Evolutionary conservation across 2,888 invertebrate species (phyloP).

Genomic region (Dynastes maya): DNA sequence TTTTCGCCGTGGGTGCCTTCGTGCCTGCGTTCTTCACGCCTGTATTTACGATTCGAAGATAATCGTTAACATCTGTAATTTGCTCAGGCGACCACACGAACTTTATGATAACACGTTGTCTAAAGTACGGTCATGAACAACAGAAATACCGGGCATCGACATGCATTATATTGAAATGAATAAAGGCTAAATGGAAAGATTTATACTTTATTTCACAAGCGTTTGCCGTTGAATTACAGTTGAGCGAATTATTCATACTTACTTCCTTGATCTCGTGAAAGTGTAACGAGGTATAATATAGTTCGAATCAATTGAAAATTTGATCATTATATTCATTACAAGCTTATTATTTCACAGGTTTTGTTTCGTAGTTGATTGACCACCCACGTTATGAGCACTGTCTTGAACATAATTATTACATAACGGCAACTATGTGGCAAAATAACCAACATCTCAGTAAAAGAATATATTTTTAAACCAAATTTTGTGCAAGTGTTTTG

Average conservation of each 20-base stretch:
- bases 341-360: background rate
- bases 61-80: conserved; percentile 63
- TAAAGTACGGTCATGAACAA: conserved; percentile 54
- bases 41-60: conserved; percentile 61
- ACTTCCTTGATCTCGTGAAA: conserved; percentile 14
- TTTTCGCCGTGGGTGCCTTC: conserved; percentile 61
- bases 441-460: too few species aligned
- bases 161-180: conserved; percentile 49
- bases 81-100: conserved; percentile 57
- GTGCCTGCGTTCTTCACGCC: conserved; percentile 59
- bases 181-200: conserved; percentile 48
- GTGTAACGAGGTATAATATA: conserved; percentile 2
- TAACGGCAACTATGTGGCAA: too few species aligned
- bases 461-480: too few species aligned
- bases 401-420: too few species aligned
- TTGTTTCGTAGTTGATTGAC: background rate
- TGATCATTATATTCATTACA: background rate
- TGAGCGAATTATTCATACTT: background rate
- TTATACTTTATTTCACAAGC: conserved; percentile 40
- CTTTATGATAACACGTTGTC: conserved; percentile 55
- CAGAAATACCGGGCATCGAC: conserved; percentile 39
- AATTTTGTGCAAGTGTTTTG: too few species aligned
- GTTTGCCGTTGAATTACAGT: conserved; percentile 31
- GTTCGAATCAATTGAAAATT: conserved; percentile 14
- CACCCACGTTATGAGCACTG: background rate